phyloP scores from a whole-genome alignment of 2,888 invertebrate genomes.

The Plutella xylostella region DNA sequence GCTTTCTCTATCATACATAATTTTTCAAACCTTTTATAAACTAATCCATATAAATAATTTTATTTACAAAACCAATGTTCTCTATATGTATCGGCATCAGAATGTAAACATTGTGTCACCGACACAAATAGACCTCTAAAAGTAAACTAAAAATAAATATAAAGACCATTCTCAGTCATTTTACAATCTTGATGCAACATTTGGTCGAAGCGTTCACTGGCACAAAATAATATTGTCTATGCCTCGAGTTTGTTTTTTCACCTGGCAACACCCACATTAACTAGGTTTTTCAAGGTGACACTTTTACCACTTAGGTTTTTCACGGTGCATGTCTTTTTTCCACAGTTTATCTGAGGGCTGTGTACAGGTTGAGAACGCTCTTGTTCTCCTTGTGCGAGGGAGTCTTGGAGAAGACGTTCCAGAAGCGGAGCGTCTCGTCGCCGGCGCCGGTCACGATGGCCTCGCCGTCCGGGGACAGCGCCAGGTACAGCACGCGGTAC shows the following conservation, averaged over 20 bases:
- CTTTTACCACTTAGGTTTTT: neutral
- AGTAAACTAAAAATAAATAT: neutral
- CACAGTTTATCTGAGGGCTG: slow-evolving; percentile 73
- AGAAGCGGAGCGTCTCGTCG: slow-evolving; percentile 97
- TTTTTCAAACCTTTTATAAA: neutral
- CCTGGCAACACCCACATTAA: neutral
- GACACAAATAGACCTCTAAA: neutral
- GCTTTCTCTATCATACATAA: neutral
- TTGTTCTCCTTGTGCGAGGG: slow-evolving; percentile 94
- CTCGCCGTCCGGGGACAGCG: slow-evolving; percentile 97
- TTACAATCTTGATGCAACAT: neutral
- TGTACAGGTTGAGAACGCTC: slow-evolving; percentile 92
- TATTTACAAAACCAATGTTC: neutral
- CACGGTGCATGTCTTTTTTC: neutral
- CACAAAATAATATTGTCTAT: neutral
- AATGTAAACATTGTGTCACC: neutral
- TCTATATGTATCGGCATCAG: neutral
- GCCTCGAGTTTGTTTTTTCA: neutral
- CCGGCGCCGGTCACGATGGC: slow-evolving; percentile 99
- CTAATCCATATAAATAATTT: neutral
- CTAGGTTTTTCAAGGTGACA: neutral
- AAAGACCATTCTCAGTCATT: neutral
- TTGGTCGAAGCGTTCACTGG: neutral
- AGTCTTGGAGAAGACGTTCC: slow-evolving; percentile 99
- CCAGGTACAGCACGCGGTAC: slow-evolving; percentile 94